Evolutionary conservation across 2,888 invertebrate genomes (phyloP).

Genomic region (Parasteatoda lunata): DNA sequence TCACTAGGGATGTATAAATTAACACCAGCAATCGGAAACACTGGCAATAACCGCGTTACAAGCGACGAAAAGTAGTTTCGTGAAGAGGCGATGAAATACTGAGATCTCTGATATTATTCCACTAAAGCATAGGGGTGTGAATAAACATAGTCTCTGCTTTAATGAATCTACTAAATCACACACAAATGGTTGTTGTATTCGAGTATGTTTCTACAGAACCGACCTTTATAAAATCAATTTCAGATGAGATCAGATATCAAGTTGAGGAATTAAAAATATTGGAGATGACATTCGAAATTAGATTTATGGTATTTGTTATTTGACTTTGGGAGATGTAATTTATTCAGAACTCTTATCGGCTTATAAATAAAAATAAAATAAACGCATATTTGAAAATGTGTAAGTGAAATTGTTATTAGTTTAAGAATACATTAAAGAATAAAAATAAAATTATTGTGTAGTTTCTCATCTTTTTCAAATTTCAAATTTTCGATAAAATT

Average conservation of each 20-base stretch:
- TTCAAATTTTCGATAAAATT: no score
- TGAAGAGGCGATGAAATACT: constrained; percentile 8
- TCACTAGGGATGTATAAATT: constrained; percentile 37
- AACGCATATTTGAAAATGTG: no score
- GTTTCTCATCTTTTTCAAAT: no score
- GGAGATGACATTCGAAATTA: no score
- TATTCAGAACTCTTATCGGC: no score
- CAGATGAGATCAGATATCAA: background rate
- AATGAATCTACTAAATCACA: constrained; percentile 32
- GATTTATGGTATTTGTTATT: no score
- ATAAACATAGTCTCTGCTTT: constrained; percentile 5
- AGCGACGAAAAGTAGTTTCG: constrained; percentile 39
- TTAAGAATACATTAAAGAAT: no score
- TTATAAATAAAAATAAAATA: no score
- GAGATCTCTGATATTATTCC: constrained; percentile 26
- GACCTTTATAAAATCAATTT: constrained; percentile 23
- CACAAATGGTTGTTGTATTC: background rate
- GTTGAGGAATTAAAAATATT: no score
- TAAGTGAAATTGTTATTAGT: no score
- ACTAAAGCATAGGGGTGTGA: constrained; percentile 14
- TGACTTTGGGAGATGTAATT: no score
- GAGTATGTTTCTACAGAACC: background rate
- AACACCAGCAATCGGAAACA: constrained; percentile 21
- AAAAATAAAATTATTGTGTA: no score
- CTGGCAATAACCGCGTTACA: constrained; percentile 29